Percentiles rank a stretch among this genome's conserved stretches.
These are phyloP conservation scores for Drosophila setifemur DNA, from an alignment of 1,140 invertebrate species.

Conservation along the genomic window DNA sequence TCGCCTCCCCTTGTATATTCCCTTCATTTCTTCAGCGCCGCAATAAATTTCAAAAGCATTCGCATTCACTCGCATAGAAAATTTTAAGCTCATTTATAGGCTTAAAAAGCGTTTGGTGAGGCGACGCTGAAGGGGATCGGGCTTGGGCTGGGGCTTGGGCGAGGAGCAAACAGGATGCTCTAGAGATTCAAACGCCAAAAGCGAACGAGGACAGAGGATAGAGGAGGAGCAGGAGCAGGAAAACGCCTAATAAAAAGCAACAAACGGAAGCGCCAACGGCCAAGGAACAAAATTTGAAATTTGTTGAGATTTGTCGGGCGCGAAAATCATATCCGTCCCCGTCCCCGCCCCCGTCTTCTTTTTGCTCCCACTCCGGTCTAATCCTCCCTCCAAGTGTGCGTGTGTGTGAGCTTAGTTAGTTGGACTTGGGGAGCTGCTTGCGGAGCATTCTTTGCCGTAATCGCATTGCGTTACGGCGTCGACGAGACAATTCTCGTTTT, in stretches of 20 bases:
- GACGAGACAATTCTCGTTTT: conserved; percentile 25
- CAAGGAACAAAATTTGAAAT: conserved; percentile 57
- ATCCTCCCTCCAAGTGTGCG: conserved; percentile 19
- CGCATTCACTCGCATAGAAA: conserved; percentile 80
- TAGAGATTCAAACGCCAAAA: conserved; percentile 69
- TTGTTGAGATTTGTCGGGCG: conserved; percentile 75
- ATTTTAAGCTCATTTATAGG: conserved; percentile 82
- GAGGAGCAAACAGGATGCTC: conserved; percentile 58
- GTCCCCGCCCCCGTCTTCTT: background rate
- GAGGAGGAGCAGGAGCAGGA: conserved; percentile 26
- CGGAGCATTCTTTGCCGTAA: conserved; percentile 20
- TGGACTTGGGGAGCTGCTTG: conserved; percentile 11
- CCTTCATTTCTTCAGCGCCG: conserved; percentile 23
- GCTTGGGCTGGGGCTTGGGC: background rate
- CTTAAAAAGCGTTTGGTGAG: conserved; percentile 60
- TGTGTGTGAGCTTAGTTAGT: conserved; percentile 34
- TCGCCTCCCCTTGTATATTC: background rate
- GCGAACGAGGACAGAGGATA: conserved; percentile 48
- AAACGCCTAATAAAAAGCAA: conserved; percentile 65
- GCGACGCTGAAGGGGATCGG: background rate
- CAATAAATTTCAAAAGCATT: conserved; percentile 82
- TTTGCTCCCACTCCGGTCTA: background rate
- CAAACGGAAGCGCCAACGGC: conserved; percentile 67
- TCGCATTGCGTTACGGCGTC: conserved; percentile 66
- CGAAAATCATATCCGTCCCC: conserved; percentile 69